phyloP scores from a whole-genome alignment of 1,140 invertebrate genomes.

The Pinna nobilis region DNA sequence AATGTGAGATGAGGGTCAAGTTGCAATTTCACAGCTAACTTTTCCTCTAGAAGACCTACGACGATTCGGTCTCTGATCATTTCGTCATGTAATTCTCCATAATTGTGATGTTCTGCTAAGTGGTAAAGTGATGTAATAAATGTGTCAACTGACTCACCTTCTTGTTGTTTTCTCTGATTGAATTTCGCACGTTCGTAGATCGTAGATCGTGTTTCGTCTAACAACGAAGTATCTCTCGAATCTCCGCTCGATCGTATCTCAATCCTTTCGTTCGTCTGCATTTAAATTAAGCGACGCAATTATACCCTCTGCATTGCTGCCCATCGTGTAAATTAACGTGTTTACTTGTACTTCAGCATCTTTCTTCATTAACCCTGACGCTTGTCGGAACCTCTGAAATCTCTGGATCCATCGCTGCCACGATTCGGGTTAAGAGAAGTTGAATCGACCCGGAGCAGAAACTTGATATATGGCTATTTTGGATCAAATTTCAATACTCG shows the following conservation, averaged over 20 bases:
- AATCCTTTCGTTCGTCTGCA: too few relatives aligned
- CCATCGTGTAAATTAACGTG: conserved; percentile 23
- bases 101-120: conserved; percentile 68
- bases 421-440: too few relatives aligned
- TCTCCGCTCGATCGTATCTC: too few relatives aligned
- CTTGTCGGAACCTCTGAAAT: conserved; percentile 19
- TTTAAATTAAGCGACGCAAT: conserved; percentile 11
- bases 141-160: conserved; percentile 65
- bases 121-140: conserved; percentile 70
- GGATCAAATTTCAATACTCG: too few relatives aligned
- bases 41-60: too few relatives aligned
- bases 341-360: conserved; percentile 15
- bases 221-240: too few relatives aligned
- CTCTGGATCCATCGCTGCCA: too few relatives aligned
- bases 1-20: too few relatives aligned
- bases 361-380: not conserved
- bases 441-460: too few relatives aligned
- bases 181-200: conserved; percentile 70
- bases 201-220: too few relatives aligned
- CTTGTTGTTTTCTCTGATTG: conserved; percentile 63
- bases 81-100: conserved; percentile 63
- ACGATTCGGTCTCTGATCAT: conserved; percentile 71
- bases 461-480: too few relatives aligned
- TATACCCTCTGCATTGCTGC: conserved; percentile 15
- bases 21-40: too few relatives aligned